Conservation (phyloP, 2,113 vertebrate genomes). For the Probosciger aterrimus region DNA sequence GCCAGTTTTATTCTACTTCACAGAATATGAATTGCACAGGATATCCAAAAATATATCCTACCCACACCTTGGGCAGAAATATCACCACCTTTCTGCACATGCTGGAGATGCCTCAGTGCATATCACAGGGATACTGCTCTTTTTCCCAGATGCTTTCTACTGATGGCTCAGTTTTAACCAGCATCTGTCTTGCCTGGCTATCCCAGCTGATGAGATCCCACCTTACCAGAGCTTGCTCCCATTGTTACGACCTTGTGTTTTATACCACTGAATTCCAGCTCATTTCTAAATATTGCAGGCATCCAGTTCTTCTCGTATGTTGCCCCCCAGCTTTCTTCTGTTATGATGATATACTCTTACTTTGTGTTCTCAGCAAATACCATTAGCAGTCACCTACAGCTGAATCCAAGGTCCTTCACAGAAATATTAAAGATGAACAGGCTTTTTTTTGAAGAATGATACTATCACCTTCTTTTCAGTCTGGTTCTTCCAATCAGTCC, state of each 20-base stretch:
- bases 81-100: neutral
- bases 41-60: neutral
- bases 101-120: neutral
- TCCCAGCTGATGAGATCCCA: neutral
- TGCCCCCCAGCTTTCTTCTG: neutral
- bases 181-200: neutral
- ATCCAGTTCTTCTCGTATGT: neutral
- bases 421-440: neutral
- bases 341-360: neutral
- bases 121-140: accelerated
- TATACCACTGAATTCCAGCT: neutral
- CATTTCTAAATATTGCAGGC: neutral
- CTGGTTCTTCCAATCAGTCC: neutral
- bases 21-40: neutral
- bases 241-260: neutral
- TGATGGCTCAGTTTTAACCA: neutral
- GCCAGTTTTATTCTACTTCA: neutral
- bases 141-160: neutral
- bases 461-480: neutral
- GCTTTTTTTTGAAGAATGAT: neutral
- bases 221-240: neutral
- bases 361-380: neutral
- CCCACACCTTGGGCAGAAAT: too few relatives aligned
- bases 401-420: neutral
- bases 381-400: neutral